Conservation (phyloP, 2,888 invertebrate genomes). For the Sarcophaga rosellei region DNA sequence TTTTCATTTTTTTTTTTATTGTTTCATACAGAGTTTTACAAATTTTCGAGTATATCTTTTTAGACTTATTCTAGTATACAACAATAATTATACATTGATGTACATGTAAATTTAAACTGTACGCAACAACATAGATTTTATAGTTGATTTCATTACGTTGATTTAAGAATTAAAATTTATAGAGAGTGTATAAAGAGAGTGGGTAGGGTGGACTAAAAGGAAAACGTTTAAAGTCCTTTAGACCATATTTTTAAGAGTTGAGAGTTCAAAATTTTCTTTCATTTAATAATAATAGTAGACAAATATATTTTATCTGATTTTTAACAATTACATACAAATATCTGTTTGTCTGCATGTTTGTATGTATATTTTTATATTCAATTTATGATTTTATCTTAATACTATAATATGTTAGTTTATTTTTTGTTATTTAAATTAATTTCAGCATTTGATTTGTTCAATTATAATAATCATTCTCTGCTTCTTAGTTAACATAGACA, state of each 20-base stretch:
- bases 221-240: constrained; percentile 58
- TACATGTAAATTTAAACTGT: background rate
- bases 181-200: background rate
- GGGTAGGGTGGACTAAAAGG: background rate
- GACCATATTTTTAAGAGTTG: constrained; percentile 25
- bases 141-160: constrained; percentile 16
- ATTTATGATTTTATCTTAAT: background rate
- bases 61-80: constrained; percentile 39
- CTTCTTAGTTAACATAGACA: constrained; percentile 68
- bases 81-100: constrained; percentile 54
- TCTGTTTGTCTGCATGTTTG: background rate
- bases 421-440: constrained; percentile 32
- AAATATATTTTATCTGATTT: constrained; percentile 4
- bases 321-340: background rate
- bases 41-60: constrained; percentile 16
- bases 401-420: background rate
- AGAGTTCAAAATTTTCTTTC: constrained; percentile 7
- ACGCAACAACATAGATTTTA: constrained; percentile 21
- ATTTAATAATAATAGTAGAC: constrained; percentile 19
- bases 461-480: constrained; percentile 28
- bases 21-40: constrained; percentile 30
- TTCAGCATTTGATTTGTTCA: constrained; percentile 58
- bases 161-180: constrained; percentile 17
- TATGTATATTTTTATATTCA: background rate
- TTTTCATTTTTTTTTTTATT: constrained; percentile 36